Evolutionary conservation across 2,113 vertebrate species (phyloP), one percentile per base, ranked within the genome.

Genomic region (Macquaria australasica): DNA sequence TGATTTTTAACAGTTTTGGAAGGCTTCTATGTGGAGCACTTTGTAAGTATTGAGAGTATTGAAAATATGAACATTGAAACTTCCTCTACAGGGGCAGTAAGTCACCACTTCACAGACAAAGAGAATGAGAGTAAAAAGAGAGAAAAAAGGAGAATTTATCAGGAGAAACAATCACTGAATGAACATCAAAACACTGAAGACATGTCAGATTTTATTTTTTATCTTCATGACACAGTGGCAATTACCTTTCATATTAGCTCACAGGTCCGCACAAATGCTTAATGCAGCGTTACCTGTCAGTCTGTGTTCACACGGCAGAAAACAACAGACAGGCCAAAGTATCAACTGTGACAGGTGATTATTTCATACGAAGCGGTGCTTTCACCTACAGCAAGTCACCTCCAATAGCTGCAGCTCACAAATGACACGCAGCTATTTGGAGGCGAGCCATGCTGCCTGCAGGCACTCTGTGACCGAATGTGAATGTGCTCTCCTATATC

Each of bases 261-360:
- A 31, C 75, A 12, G 20, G 14, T 79, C 73, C 51, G 77, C 71
- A 28, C 67, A 43, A 76, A 71, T 8, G 48, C 55, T 71, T 73
- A 73, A 73, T 73, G 28, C 31, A 6, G 76, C 53, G 8, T 68
- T 20, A 45, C 25, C 72, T 81, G 83, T 88, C 88, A 83, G 11
- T 82, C 82, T 31, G 53, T 45, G 20, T 80, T 70, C 84, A 48
- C 15, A 10, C 60, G 5, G 79, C 64, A 31, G 14, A 37, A 71
- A 77, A 53, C 55, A 55, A 84, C 86, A 66, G 79, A 78, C 88
- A 67, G 86, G 76, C 73, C 45, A 0, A 23, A 25, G 50, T n/a
- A 88, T 90, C 43, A 6, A 74, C 39, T 77, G 56, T 90, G 88
- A 89, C 88, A 77, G 71, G 76, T 77, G 74, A 89, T 92, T 73